Evolutionary conservation across 2,113 vertebrate species (phyloP), one percentile per base, ranked within the genome.

Genomic region (Malurus cyaneus): DNA sequence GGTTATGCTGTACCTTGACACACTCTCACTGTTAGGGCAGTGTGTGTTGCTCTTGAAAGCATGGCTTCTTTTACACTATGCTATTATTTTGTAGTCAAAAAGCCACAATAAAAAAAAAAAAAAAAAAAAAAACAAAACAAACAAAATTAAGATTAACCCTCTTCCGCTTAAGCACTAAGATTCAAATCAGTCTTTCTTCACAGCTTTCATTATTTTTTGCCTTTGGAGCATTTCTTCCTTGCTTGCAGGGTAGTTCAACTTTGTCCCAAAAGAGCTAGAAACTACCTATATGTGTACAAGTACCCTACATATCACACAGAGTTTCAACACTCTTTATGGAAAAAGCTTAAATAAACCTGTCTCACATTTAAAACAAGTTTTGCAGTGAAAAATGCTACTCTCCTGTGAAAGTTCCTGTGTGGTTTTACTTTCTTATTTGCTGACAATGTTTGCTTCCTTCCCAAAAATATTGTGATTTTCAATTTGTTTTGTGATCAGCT

Each of bases 1-100:
- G 12, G 5, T 62, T 79, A 39, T 18, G 14, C 14, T 82, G 26
- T 36, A 52, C 34, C 34, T 66, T 81, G 9, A 14, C 20, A 53
- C 24, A 9, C 9, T 54, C 5, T 61, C 69, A 44, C 4, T 29
- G 12, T n/a, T 9, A 66, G 2, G 7, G 6, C 0, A 2, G 6
- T 19, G 8, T 42, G 11, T 57, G 11, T 11, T 64, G 5, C 14
- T 80, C 9, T 36, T 7, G n/a, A 56, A 86, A 47, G 6, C 12
- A 18, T 24, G 21, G 3, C 5, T 77, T 72, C 16, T 60, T 69
- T 65, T 49, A 46, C 3, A 18, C 5, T 69, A 65, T 49, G 5
- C 2, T 65, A 28, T 56, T 44, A 61, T 77, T 91, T 56, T 28
- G 5, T 60, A 44, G 46, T 53, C 1, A 36, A 66, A 72, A 73